phyloP scores from a whole-genome alignment of 1,140 invertebrate genomes.

The Calliopsis andreniformis region DNA sequence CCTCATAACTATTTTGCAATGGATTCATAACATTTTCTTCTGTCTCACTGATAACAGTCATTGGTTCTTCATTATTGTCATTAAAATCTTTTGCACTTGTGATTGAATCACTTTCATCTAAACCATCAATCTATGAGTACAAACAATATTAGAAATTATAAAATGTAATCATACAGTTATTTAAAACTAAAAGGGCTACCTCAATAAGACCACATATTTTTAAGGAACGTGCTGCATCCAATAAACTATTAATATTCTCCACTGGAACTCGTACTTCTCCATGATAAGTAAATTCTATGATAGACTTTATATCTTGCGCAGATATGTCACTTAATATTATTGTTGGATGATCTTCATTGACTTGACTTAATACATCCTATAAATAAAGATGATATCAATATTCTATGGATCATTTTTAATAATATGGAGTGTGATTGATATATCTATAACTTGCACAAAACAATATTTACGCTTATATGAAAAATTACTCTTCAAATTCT shows the following conservation, averaged over 20 bases:
- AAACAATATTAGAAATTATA: background rate
- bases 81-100: constrained; percentile 45
- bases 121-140: constrained; percentile 67
- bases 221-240: constrained; percentile 81
- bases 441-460: background rate
- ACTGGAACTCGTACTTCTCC: constrained; percentile 82
- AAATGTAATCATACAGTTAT: background rate
- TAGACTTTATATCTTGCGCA: constrained; percentile 79
- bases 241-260: constrained; percentile 78
- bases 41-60: constrained; percentile 44
- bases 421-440: background rate
- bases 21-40: constrained; percentile 50
- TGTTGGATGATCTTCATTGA: constrained; percentile 80
- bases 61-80: constrained; percentile 39
- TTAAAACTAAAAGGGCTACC: constrained; percentile 68
- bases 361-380: constrained; percentile 78
- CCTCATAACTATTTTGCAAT: constrained; percentile 47
- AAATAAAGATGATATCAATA: constrained; percentile 25
- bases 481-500: no score
- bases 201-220: constrained; percentile 82
- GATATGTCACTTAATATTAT: constrained; percentile 82
- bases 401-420: background rate
- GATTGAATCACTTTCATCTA: constrained; percentile 65
- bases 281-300: constrained; percentile 84
- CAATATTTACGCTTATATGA: no score